Percentiles rank a stretch among this genome's conserved stretches.
Conservation (phyloP, 2,888 invertebrate genomes). For the Sarcophaga variegata region DNA sequence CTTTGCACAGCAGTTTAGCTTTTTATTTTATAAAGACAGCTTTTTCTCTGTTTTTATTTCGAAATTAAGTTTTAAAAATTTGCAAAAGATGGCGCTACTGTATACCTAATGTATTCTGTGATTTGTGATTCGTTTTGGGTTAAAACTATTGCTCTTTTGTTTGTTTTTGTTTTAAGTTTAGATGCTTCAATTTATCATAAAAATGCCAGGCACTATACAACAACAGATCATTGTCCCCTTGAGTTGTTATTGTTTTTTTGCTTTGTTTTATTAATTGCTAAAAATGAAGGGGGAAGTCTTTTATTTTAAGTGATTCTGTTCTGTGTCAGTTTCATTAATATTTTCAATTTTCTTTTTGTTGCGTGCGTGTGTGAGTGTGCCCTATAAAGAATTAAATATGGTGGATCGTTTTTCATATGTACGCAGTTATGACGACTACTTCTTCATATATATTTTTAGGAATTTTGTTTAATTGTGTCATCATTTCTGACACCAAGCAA, state of each 20-base stretch:
- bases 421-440: too few species aligned
- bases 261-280: conserved; percentile 26
- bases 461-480: too few species aligned
- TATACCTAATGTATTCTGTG: background rate
- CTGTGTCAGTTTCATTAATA: background rate
- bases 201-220: conserved; percentile 6
- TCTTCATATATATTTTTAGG: too few species aligned
- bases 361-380: conserved; percentile 7
- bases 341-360: background rate
- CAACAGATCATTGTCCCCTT: conserved; percentile 32
- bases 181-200: conserved; percentile 44
- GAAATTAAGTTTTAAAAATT: background rate
- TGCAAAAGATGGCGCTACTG: background rate
- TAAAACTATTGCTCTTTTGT: background rate
- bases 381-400: too few species aligned
- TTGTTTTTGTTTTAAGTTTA: background rate
- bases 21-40: too few species aligned
- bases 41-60: too few species aligned
- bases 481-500: too few species aligned
- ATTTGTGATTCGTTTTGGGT: background rate
- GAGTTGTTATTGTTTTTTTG: background rate
- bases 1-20: too few species aligned
- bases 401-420: too few species aligned
- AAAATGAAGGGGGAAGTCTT: background rate
- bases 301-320: conserved; percentile 3